Evolutionary conservation across 1,140 invertebrate species (phyloP).

Genomic region (Drosophila fuyamai): DNA sequence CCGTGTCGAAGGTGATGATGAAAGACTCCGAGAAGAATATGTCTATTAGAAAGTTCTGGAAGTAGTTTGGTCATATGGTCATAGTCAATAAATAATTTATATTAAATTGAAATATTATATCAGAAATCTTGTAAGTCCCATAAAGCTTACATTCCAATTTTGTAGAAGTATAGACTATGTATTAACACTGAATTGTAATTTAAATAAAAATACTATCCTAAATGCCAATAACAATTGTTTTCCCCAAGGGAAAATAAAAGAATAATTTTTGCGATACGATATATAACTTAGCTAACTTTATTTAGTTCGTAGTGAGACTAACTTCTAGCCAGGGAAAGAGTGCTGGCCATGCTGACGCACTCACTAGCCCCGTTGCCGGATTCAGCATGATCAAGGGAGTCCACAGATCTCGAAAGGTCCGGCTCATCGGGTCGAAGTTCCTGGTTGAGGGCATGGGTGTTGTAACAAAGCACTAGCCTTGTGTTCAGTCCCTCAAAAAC

Average conservation of each 20-base stretch:
- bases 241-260: not conserved
- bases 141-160: no score
- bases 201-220: no score
- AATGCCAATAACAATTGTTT: not conserved
- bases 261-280: no score
- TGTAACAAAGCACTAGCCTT: constrained; percentile 91
- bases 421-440: constrained; percentile 85
- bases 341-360: constrained; percentile 67
- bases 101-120: no score
- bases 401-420: constrained; percentile 48
- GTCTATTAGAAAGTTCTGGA: constrained; percentile 99
- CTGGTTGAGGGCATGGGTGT: constrained; percentile 89
- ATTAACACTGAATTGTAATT: no score
- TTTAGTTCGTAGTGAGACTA: constrained; percentile 9
- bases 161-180: no score
- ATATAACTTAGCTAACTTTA: constrained; percentile 24
- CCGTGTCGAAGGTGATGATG: constrained; percentile 99
- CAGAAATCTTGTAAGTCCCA: no score
- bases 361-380: constrained; percentile 42
- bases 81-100: no score
- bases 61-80: constrained; percentile 87
- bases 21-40: constrained; percentile 99
- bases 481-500: constrained; percentile 91
- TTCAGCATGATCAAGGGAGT: constrained; percentile 55
- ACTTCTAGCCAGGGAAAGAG: constrained; percentile 40